Conservation (phyloP, 92 coral and sea anemone species). For the Meandrina meandrites region DNA sequence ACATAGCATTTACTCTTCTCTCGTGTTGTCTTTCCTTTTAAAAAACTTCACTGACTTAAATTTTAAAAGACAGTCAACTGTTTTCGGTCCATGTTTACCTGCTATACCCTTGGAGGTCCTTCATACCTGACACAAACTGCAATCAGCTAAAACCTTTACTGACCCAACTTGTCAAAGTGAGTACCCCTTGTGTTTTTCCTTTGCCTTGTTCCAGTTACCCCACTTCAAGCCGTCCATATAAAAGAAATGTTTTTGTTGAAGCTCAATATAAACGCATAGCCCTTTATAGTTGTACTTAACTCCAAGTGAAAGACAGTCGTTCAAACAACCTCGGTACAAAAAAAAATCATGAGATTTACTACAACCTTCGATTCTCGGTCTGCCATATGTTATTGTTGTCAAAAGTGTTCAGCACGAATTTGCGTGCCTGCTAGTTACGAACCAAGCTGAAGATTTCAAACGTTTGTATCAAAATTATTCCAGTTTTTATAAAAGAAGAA, state of each 20-base stretch:
- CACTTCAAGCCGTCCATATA: not conserved
- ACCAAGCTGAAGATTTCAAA: not conserved
- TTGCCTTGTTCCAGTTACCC: not conserved
- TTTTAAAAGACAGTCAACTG: not conserved
- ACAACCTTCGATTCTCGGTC: not conserved
- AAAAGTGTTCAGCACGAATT: conserved; percentile 2
- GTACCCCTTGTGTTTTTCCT: not conserved
- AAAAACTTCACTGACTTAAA: not conserved
- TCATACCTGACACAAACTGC: conserved; percentile 4
- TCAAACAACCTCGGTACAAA: not conserved
- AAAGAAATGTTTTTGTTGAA: not conserved
- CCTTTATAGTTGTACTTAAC: too few relatives aligned
- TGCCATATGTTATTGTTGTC: not conserved
- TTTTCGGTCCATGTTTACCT: not conserved
- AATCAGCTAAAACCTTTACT: conserved; percentile 2
- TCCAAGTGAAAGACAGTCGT: not conserved
- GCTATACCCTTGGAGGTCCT: not conserved
- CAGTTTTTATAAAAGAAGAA: not conserved
- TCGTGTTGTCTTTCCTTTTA: not conserved
- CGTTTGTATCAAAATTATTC: not conserved
- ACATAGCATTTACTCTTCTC: not conserved
- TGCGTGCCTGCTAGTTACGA: not conserved
- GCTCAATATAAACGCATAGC: too few relatives aligned
- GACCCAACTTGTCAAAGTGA: not conserved
- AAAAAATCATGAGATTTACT: too few relatives aligned